Base-by-base conservation (phyloP, 2,797 vertebrate species). In the Eidolon dupreanum region DNA sequence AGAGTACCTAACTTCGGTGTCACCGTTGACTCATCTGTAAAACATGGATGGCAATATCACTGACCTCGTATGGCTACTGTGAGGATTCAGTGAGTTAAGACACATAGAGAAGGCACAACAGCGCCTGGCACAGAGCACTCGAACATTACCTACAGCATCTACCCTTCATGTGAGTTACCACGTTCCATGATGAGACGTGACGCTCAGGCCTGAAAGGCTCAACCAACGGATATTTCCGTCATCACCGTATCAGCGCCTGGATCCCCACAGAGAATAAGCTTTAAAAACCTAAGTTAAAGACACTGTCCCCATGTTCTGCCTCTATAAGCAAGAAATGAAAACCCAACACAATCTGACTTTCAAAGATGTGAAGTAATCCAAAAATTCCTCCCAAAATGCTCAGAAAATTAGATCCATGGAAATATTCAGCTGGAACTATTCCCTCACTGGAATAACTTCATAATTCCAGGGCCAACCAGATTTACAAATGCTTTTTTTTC, bases 311-410 rank as follows among this genome's bases (percentile, higher is more conserved):
- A 73, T 46, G 79, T 92, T 61, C 73, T 15, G 13, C 59, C 61
- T 31, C 87, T 41, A 90, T 55, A 93, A 96, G 78, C 1, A 91
- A 77, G 22, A 55, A 93, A 84, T 90, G 74, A 94, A 96, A 97
- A 77, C 8, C 73, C n/a, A 73, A 73, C 36, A 84, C 24, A 86
- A 53, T 86, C 94, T 97, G 73, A 51, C 91, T 96, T 70, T 66
- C 78, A n/a, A 46, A 97, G 41, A 95, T 53, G 91, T 84, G 55
- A 97, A 97, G 89, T 95, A 93, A 97, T 90, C 53, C 81, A 91
- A 93, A 95, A 96, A 94, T 74, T 96, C 59, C 93, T 96, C 92
- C 92, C 96, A 91, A 98, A 97, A 73, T 95, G 87, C 97, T 97
- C 43, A 38, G 88, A 65, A 95, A 95, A 92, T 38, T 77, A 61